Evolutionary conservation across 2,113 vertebrate species (phyloP).

Genomic region (Myodes glareolus): DNA sequence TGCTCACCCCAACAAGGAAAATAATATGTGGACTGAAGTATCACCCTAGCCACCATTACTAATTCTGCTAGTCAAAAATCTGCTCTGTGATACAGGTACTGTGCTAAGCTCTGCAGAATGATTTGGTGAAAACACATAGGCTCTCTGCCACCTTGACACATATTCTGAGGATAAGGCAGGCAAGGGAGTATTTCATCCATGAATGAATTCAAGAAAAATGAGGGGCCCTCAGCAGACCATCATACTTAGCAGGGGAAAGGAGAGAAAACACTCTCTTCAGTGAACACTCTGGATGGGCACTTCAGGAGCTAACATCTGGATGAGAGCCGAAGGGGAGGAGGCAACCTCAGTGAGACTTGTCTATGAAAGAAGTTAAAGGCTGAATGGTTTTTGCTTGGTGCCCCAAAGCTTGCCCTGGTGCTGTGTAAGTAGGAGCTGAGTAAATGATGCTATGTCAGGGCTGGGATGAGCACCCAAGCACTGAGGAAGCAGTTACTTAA

Average conservation of each 20-base stretch:
- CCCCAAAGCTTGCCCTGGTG: not conserved
- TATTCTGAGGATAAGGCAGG: not conserved
- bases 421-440: not conserved
- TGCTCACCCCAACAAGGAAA: not conserved
- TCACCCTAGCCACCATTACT: not conserved
- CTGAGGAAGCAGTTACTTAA: not conserved
- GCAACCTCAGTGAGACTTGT: not conserved
- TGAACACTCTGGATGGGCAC: not conserved
- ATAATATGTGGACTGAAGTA: not conserved
- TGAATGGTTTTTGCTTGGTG: not conserved
- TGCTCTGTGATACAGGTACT: not conserved
- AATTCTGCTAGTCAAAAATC: not conserved
- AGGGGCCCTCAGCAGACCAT: not conserved
- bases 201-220: not conserved
- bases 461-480: not conserved
- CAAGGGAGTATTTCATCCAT: fast-evolving
- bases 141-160: not conserved
- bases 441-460: not conserved
- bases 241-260: too few relatives aligned
- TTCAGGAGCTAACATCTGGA: not conserved
- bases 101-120: not conserved
- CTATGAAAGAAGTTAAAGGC: not conserved
- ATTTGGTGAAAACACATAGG: not conserved
- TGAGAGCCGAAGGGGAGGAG: not conserved
- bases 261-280: not conserved